Evolutionary conservation across 2,888 invertebrate genomes (phyloP).

Genomic region (Celastrina argiolus): DNA sequence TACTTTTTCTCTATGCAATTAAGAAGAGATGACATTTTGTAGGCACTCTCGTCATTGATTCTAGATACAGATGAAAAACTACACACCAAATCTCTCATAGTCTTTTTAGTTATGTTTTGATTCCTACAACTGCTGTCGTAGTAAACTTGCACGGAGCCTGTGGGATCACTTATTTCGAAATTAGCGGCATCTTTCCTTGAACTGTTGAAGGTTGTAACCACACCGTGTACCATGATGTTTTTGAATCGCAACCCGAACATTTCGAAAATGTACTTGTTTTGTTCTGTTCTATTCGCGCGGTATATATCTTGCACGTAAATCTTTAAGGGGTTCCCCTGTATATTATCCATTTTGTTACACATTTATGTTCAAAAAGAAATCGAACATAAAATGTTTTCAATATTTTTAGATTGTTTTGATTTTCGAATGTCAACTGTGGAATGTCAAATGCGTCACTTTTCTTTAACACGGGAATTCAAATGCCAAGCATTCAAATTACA

Average conservation of each 20-base stretch:
- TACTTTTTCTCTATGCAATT: conserved; percentile 45
- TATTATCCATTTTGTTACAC: conserved; percentile 36
- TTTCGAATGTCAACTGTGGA: background rate
- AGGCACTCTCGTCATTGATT: conserved; percentile 48
- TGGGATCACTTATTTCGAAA: conserved; percentile 62
- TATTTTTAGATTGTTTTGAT: no score
- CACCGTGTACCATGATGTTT: conserved; percentile 64
- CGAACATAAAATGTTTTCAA: no score
- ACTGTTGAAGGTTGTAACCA: conserved; percentile 58
- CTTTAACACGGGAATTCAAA: no score
- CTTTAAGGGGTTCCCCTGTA: conserved; percentile 55
- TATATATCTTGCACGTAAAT: conserved; percentile 66
- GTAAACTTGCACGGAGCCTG: conserved; percentile 60
- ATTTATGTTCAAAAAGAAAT: no score
- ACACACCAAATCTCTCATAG: conserved; percentile 45
- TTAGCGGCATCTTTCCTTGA: conserved; percentile 43
- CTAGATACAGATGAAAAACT: conserved; percentile 46
- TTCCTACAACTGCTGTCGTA: conserved; percentile 55
- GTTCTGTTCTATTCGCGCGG: conserved; percentile 51
- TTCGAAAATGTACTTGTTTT: conserved; percentile 62
- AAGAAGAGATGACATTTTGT: conserved; percentile 53
- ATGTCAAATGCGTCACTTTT: background rate
- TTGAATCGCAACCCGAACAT: conserved; percentile 60
- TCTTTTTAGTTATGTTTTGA: conserved; percentile 39
- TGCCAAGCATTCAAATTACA: no score